Evolutionary conservation across 2,888 invertebrate species (phyloP).

Genomic region (Hirtodrosophila cameraria): DNA sequence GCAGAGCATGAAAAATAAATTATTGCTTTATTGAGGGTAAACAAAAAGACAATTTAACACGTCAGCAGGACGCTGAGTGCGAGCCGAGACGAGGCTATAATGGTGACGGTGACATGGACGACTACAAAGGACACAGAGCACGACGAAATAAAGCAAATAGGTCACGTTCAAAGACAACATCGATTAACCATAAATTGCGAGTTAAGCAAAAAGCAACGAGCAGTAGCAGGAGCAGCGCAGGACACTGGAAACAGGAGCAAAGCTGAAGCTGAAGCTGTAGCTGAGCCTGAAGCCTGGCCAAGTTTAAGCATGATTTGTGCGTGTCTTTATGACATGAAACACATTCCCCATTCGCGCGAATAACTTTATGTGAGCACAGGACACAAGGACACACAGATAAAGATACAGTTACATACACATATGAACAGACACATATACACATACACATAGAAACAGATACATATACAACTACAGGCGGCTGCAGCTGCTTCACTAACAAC

Average conservation of each 20-base stretch:
- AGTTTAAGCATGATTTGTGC: slow-evolving; percentile 79
- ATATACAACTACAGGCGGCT: slow-evolving; percentile 20
- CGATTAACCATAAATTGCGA: slow-evolving; percentile 82
- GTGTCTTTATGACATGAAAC: slow-evolving; percentile 77
- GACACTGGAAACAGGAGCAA: slow-evolving; percentile 14
- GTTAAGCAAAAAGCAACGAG: slow-evolving; percentile 78
- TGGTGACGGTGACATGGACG: slow-evolving; percentile 39
- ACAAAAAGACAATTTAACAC: slow-evolving; percentile 80
- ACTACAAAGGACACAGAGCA: slow-evolving; percentile 42
- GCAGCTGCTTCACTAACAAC: slow-evolving; percentile 41
- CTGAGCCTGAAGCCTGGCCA: slow-evolving; percentile 42
- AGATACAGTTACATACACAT: slow-evolving; percentile 6
- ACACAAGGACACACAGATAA: slow-evolving; percentile 12
- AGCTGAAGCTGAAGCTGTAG: too few relatives aligned
- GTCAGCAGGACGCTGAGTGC: slow-evolving; percentile 76
- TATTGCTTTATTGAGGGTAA: slow-evolving; percentile 78
- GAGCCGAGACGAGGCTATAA: slow-evolving; percentile 42
- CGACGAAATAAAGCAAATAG: slow-evolving; percentile 77
- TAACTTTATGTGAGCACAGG: slow-evolving; percentile 51
- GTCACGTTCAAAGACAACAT: slow-evolving; percentile 81
- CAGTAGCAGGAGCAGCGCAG: slow-evolving; percentile 31
- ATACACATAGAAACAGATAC: slow-evolving; percentile 19
- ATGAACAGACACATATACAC: slow-evolving; percentile 6
- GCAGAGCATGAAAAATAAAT: slow-evolving; percentile 79
- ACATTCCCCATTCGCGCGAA: slow-evolving; percentile 57